A percentile compares a stretch with the other conserved stretches of the same genome.
Conservation (phyloP, 2,888 invertebrate genomes). For the Agrochola litura region DNA sequence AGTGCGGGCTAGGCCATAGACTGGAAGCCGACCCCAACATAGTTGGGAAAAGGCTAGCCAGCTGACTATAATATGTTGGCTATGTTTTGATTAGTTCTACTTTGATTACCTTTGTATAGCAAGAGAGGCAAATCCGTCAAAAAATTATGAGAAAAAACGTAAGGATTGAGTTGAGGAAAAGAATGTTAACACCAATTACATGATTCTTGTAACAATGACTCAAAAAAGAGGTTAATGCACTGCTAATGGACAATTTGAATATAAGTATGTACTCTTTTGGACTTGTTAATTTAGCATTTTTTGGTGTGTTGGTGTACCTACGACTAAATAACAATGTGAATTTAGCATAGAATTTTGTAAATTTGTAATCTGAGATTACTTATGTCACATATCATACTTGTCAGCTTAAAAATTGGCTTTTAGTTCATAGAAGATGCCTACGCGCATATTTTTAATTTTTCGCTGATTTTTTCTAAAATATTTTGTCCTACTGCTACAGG, state of each 20-base stretch:
- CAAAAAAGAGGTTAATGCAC: conserved; percentile 52
- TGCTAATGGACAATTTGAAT: conserved; percentile 44
- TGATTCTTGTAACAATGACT: conserved; percentile 55
- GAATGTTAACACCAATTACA: conserved; percentile 41
- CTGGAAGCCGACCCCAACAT: neutral
- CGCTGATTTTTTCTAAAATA: neutral
- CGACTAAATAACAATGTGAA: conserved; percentile 7
- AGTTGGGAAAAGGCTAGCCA: neutral
- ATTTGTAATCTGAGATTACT: conserved; percentile 1
- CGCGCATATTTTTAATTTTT: neutral
- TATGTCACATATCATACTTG: too few relatives aligned
- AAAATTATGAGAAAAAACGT: conserved; percentile 13
- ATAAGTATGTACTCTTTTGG: conserved; percentile 18
- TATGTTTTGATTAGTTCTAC: neutral
- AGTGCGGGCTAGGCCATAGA: too few relatives aligned
- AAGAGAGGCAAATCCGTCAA: neutral
- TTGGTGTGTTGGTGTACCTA: neutral
- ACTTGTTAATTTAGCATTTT: conserved; percentile 33
- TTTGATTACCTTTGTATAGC: neutral
- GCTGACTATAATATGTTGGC: neutral
- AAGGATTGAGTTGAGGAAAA: conserved; percentile 25
- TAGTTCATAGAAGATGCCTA: neutral
- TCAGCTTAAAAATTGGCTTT: neutral
- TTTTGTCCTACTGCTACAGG: neutral
- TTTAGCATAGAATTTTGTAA: conserved; percentile 19